These are phyloP conservation scores for Dinoponera quadriceps DNA, from an alignment of 1,140 invertebrate genomes.

Conservation along the genomic window DNA sequence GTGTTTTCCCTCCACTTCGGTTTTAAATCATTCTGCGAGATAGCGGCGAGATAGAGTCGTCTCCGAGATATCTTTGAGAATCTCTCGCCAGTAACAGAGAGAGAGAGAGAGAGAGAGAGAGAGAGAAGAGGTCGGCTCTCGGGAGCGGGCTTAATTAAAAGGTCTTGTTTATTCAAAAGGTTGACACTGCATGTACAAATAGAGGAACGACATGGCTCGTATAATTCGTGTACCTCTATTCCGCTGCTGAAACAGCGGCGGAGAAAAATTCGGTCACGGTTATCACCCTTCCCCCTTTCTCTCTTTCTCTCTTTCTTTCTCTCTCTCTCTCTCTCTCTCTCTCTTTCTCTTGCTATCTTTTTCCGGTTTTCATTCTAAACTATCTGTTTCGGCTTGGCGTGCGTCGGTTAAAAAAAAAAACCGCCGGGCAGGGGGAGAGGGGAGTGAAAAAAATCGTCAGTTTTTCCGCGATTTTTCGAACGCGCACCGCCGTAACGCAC, in stretches of 20 bases:
- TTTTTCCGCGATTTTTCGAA: no score
- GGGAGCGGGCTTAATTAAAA: slow-evolving; percentile 68
- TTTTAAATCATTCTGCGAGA: slow-evolving; percentile 67
- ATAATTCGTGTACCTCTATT: slow-evolving; percentile 24
- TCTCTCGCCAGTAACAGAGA: background rate
- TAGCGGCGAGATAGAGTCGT: slow-evolving; percentile 11
- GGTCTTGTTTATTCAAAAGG: slow-evolving; percentile 62
- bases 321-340: background rate
- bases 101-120: no score
- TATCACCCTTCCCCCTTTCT: background rate
- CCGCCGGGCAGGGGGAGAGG: no score
- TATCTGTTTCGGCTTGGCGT: no score
- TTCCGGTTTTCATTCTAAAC: no score
- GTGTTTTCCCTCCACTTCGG: background rate
- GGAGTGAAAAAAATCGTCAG: no score
- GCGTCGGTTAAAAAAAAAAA: no score
- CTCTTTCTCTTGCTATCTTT: no score
- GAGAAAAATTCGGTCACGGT: slow-evolving; percentile 20
- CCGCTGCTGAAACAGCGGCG: background rate
- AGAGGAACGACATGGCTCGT: slow-evolving; percentile 15
- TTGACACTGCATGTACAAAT: slow-evolving; percentile 52
- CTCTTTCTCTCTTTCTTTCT: background rate
- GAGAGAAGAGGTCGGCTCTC: background rate
- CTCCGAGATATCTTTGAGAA: slow-evolving; percentile 36
- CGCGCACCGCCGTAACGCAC: no score